Percentiles rank a stretch among this genome's conserved stretches.
Evolutionary conservation across 1,140 invertebrate genomes (phyloP).

Genomic region (Conus betulinus): DNA sequence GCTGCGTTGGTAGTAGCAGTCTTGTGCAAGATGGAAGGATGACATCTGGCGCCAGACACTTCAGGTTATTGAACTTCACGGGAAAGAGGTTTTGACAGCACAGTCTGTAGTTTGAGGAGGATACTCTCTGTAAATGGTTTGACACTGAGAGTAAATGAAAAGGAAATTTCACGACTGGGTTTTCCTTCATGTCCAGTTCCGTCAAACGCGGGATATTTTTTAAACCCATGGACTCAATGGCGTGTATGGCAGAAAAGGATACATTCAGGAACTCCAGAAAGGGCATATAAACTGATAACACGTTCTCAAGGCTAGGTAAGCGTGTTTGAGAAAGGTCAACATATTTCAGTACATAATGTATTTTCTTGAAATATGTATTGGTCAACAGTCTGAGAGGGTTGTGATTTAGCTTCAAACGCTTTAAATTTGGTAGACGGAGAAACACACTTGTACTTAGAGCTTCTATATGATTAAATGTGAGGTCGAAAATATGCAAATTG

Average conservation of each 20-base stretch:
- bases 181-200: neutral
- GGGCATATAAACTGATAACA: neutral
- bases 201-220: neutral
- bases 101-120: conserved; percentile 49
- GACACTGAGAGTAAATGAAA: conserved; percentile 33
- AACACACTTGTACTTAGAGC: neutral
- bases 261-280: neutral
- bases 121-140: conserved; percentile 13
- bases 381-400: neutral
- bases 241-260: neutral
- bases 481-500: neutral
- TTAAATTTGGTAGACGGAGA: neutral
- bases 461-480: neutral
- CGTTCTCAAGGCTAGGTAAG: neutral
- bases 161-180: neutral
- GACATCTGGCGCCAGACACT: conserved; percentile 47
- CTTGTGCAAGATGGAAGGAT: conserved; percentile 57
- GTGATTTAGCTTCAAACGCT: neutral
- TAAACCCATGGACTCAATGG: neutral
- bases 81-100: conserved; percentile 52
- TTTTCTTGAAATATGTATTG: neutral
- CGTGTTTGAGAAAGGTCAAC: neutral
- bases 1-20: conserved; percentile 49
- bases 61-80: conserved; percentile 31
- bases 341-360: neutral